phyloP scores from a whole-genome alignment of 2,797 vertebrate genomes.

The Danionella dracula region DNA sequence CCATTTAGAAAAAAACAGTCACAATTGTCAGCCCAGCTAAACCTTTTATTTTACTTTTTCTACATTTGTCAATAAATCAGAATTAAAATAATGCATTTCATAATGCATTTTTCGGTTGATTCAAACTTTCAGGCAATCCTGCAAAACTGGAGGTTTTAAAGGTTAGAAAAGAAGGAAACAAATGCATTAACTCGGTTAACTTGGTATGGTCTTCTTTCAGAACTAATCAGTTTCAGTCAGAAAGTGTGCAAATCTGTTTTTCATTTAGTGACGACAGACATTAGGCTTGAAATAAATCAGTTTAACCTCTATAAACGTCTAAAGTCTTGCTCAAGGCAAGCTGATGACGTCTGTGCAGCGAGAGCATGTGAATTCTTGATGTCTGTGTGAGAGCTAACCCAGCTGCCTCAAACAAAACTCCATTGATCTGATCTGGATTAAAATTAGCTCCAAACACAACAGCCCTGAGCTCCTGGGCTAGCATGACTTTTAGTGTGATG shows the following conservation, averaged over 20 bases:
- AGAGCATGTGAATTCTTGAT: neutral
- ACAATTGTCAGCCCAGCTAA: too few relatives aligned
- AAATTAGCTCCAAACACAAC: neutral
- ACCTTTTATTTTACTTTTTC: too few relatives aligned
- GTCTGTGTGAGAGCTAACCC: neutral
- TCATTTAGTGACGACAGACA: neutral
- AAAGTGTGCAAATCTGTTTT: neutral
- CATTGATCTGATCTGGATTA: neutral
- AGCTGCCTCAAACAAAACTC: neutral
- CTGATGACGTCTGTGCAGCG: neutral
- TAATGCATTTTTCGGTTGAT: too few relatives aligned
- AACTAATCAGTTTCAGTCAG: neutral
- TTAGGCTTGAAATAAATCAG: neutral
- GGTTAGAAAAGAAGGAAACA: too few relatives aligned
- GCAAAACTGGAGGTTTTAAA: too few relatives aligned
- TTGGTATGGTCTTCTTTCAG: too few relatives aligned
- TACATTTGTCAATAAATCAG: too few relatives aligned
- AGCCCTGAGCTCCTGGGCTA: neutral
- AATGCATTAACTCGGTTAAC: too few relatives aligned
- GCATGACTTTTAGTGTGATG: neutral
- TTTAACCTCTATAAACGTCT: neutral
- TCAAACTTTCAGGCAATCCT: too few relatives aligned
- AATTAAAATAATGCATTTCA: too few relatives aligned
- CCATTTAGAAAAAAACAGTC: too few relatives aligned
- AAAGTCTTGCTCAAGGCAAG: neutral